Conservation (phyloP, 2,797 vertebrate species). For the Sebastes miniatus region DNA sequence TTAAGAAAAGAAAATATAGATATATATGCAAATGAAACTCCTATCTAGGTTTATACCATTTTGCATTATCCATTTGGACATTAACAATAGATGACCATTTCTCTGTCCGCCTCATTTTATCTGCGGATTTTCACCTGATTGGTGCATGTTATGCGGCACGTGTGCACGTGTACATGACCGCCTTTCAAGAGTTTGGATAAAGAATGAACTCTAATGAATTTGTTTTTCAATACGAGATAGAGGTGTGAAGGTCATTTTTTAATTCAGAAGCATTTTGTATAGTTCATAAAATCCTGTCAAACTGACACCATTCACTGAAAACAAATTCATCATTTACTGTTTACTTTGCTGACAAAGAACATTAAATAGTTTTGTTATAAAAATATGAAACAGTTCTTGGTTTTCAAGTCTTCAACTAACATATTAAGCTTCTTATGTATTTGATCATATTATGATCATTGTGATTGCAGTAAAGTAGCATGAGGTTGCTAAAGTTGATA, state of each 20-base stretch:
- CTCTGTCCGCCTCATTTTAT: slow-evolving; percentile 48
- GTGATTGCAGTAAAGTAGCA: not conserved
- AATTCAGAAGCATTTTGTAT: slow-evolving; percentile 4
- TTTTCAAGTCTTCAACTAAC: not conserved
- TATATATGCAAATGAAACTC: slow-evolving; percentile 85
- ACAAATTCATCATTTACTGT: not conserved
- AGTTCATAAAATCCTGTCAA: not conserved
- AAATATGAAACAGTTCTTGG: not conserved
- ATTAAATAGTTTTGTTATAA: not conserved
- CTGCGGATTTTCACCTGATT: slow-evolving; percentile 57
- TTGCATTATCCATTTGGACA: slow-evolving; percentile 77
- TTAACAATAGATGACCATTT: slow-evolving; percentile 80
- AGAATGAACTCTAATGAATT: not conserved
- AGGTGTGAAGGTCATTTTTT: slow-evolving; percentile 1
- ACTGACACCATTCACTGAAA: not conserved
- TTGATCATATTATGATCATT: not conserved
- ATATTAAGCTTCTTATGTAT: not conserved
- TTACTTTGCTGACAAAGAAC: not conserved
- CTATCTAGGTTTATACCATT: slow-evolving; percentile 74
- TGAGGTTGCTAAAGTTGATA: not conserved
- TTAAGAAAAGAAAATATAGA: slow-evolving; percentile 85
- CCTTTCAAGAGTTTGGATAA: slow-evolving; percentile 19
- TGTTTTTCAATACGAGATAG: not conserved
- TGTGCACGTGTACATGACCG: not conserved
- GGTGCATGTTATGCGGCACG: slow-evolving; percentile 26